These are phyloP conservation scores for Hermetia illucens DNA, from an alignment of 1,140 invertebrate genomes.

Conservation along the genomic window DNA sequence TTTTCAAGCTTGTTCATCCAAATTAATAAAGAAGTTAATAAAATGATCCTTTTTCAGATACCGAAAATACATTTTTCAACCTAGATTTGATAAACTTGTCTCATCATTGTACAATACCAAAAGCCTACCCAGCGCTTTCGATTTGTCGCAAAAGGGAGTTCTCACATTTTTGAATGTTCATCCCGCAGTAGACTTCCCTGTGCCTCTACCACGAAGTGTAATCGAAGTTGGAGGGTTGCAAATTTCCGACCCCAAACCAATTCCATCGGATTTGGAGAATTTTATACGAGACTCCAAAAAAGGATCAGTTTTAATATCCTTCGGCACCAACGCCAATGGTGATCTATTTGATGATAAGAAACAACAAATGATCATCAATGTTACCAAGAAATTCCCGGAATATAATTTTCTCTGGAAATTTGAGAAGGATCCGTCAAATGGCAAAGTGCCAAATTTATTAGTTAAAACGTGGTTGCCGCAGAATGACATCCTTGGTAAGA, in stretches of 20 bases:
- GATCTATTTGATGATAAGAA: conserved; percentile 18
- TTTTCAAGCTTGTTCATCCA: too few species aligned
- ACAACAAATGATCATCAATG: conserved; percentile 22
- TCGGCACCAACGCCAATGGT: conserved; percentile 30
- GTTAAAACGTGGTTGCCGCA: background rate
- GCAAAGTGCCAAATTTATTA: background rate
- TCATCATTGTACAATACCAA: too few species aligned
- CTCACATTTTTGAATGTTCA: conserved; percentile 26
- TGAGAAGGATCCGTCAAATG: conserved; percentile 9
- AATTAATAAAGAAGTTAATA: too few species aligned
- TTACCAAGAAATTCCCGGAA: conserved; percentile 25
- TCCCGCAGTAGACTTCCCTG: conserved; percentile 19
- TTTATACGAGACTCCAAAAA: conserved; percentile 29
- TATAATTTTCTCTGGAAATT: conserved; percentile 32
- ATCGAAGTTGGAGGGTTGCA: conserved; percentile 35
- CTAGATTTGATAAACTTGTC: too few species aligned
- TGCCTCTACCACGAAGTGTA: conserved; percentile 28
- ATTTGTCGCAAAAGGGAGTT: conserved; percentile 7
- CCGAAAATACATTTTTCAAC: too few species aligned
- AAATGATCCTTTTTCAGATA: too few species aligned
- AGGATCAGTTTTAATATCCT: conserved; percentile 32
- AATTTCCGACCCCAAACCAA: conserved; percentile 16
- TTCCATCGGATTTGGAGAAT: conserved; percentile 9
- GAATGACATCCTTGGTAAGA: background rate
- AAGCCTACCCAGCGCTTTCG: too few species aligned